Percentiles rank a stretch among this genome's conserved stretches.
phyloP scores from a whole-genome alignment of 2,888 invertebrate species.

The Heterodera filipjevi region DNA sequence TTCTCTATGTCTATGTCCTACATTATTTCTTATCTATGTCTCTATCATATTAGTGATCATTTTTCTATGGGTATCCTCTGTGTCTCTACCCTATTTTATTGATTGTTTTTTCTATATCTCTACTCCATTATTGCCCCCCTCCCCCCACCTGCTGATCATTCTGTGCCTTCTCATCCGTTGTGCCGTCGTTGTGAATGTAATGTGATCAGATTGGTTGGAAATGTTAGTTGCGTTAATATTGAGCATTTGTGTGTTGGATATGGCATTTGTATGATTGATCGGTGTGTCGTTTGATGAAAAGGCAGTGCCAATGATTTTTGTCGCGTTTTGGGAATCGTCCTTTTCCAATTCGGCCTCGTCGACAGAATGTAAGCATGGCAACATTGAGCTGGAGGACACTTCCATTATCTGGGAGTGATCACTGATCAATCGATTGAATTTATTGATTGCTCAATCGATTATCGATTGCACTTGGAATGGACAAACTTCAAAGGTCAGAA shows the following conservation, averaged over 20 bases:
- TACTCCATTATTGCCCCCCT: too few relatives aligned
- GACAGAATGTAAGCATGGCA: constrained; percentile 43
- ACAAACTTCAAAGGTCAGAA: constrained; percentile 60
- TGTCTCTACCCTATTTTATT: neutral
- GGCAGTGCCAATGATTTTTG: neutral
- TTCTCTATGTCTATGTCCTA: too few relatives aligned
- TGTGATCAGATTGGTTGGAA: neutral
- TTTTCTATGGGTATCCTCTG: too few relatives aligned
- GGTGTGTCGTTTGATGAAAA: neutral
- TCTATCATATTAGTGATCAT: too few relatives aligned
- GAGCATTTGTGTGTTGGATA: neutral
- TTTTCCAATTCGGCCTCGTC: constrained; percentile 19
- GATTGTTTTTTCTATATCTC: neutral
- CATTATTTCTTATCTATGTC: too few relatives aligned
- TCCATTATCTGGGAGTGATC: constrained; percentile 53
- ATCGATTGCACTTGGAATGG: constrained; percentile 5
- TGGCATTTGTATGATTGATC: neutral
- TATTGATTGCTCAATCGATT: neutral
- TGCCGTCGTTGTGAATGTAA: neutral
- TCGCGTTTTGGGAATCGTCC: neutral
- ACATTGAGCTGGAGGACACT: constrained; percentile 46
- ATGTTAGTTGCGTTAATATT: neutral
- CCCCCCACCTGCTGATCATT: neutral
- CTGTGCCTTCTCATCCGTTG: neutral
- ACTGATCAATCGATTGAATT: neutral